These are phyloP conservation scores for Cheilosia impressa DNA, from an alignment of 2,888 invertebrate species.

Conservation along the genomic window DNA sequence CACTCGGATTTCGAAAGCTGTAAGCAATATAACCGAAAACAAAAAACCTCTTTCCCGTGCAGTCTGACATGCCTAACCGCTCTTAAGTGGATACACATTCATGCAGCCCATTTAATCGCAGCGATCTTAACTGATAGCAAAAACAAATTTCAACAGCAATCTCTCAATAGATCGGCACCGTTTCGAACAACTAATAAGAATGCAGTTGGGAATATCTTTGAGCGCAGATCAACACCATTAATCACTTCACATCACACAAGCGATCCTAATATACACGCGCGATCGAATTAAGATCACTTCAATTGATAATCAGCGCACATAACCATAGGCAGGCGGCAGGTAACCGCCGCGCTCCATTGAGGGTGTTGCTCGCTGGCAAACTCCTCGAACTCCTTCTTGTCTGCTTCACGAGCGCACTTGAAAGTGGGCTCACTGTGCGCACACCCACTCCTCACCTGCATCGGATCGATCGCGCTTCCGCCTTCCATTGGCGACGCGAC, in stretches of 20 bases:
- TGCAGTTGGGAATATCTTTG: constrained; percentile 45
- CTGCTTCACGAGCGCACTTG: constrained; percentile 26
- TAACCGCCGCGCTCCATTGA: constrained; percentile 42
- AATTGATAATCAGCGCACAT: constrained; percentile 69
- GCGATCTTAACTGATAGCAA: constrained; percentile 31
- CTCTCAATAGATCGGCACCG: constrained; percentile 15
- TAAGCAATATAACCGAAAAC: too few relatives aligned
- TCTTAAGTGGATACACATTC: neutral
- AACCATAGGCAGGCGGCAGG: constrained; percentile 19
- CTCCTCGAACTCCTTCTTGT: constrained; percentile 53
- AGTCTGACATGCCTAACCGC: neutral
- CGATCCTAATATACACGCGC: constrained; percentile 62
- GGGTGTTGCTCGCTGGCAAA: constrained; percentile 46
- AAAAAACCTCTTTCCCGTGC: too few relatives aligned
- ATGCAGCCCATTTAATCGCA: neutral
- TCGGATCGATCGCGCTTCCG: constrained; percentile 59
- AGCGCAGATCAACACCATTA: constrained; percentile 62
- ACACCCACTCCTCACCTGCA: constrained; percentile 71
- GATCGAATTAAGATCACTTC: constrained; percentile 74
- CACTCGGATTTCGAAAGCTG: too few relatives aligned
- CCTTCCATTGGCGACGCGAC: constrained; percentile 41
- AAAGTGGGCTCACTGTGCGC: constrained; percentile 51
- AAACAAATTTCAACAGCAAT: constrained; percentile 40
- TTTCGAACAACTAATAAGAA: constrained; percentile 8
- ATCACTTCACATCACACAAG: constrained; percentile 71